phyloP scores from a whole-genome alignment of 92 coral and sea anemone species.

The Paragorgia papillata region DNA sequence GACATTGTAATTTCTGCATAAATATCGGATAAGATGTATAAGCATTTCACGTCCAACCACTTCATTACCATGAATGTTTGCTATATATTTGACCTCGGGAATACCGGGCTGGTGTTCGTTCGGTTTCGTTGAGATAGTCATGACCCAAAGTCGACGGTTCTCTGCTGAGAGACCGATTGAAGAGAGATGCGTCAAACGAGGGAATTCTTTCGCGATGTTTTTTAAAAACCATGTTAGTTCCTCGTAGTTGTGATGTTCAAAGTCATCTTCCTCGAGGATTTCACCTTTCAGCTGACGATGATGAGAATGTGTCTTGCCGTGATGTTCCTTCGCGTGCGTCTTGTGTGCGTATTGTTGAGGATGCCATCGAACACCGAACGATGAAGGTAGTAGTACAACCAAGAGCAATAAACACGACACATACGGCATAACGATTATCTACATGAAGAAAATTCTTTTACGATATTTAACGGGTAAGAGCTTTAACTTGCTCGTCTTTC shows the following conservation, averaged over 20 bases:
- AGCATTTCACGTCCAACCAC: slow-evolving; percentile 84
- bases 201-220: slow-evolving; percentile 75
- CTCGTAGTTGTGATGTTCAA: slow-evolving; percentile 92
- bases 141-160: slow-evolving; percentile 94
- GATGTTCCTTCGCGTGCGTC: background rate
- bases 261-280: slow-evolving; percentile 36
- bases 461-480: background rate
- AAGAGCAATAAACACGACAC: slow-evolving; percentile 17
- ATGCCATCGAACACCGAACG: slow-evolving; percentile 6
- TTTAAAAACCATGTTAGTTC: slow-evolving; percentile 98
- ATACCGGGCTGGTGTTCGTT: slow-evolving; percentile 77
- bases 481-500: background rate
- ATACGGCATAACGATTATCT: slow-evolving; percentile 10
- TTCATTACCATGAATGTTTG: slow-evolving; percentile 95
- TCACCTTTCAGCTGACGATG: background rate
- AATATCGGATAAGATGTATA: slow-evolving; percentile 76
- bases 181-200: slow-evolving; percentile 71
- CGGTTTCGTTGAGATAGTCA: slow-evolving; percentile 89
- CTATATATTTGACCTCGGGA: slow-evolving; percentile 85
- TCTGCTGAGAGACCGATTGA: slow-evolving; percentile 90
- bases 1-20: slow-evolving; percentile 76
- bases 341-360: background rate
- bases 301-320: background rate
- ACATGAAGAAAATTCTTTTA: slow-evolving; percentile 9
- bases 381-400: slow-evolving; percentile 5